phyloP scores from a whole-genome alignment of 2,888 invertebrate species.

The Agrotis clavis region DNA sequence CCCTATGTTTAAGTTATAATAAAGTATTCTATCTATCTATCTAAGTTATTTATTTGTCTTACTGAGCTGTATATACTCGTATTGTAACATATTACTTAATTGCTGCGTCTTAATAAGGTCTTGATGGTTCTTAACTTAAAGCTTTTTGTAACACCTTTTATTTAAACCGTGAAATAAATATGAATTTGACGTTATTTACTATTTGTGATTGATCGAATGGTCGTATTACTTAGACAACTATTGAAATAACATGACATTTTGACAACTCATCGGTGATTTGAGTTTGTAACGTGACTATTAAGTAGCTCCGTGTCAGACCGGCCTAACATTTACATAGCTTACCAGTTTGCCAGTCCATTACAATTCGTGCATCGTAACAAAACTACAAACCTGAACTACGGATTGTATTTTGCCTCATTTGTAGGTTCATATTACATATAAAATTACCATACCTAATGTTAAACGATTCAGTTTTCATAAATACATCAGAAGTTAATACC shows the following conservation, averaged over 20 bases:
- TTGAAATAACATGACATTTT: not conserved
- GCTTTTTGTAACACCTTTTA: too few species aligned
- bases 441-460: not conserved
- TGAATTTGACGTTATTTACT: not conserved
- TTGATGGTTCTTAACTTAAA: too few species aligned
- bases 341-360: not conserved
- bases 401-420: constrained; percentile 4
- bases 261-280: not conserved
- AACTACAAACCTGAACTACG: not conserved
- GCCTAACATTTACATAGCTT: not conserved
- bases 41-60: too few species aligned
- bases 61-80: too few species aligned
- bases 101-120: too few species aligned
- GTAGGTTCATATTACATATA: not conserved
- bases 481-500: not conserved
- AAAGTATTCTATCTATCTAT: too few species aligned
- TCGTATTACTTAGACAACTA: not conserved
- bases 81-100: too few species aligned
- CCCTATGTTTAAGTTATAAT: too few species aligned
- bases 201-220: not conserved
- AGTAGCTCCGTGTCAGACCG: not conserved
- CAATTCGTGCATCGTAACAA: not conserved
- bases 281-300: not conserved
- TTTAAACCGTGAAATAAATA: too few species aligned
- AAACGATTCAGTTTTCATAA: constrained; percentile 6